A percentile compares a stretch with the other conserved stretches of the same genome.
These are phyloP conservation scores for Steinernema carpocapsae DNA, from an alignment of 2,888 invertebrate species.

Conservation along the genomic window DNA sequence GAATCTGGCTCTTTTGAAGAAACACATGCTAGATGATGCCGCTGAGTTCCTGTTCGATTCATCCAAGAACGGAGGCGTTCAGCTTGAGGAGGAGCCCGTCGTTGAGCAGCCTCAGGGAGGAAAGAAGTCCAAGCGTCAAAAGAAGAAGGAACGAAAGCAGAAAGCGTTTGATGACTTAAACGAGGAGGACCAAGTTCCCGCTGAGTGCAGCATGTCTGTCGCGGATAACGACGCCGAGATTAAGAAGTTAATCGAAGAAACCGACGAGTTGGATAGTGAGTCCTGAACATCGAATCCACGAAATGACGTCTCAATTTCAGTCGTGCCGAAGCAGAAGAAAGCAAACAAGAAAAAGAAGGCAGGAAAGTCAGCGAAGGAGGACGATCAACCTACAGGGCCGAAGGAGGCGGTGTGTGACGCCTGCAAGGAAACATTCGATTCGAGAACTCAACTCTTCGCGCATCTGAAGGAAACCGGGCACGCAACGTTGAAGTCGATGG, in stretches of 20 bases:
- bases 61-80: background rate
- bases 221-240: background rate
- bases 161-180: constrained; percentile 31
- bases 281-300: background rate
- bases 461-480: constrained; percentile 72
- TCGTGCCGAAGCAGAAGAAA: constrained; percentile 20
- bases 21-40: constrained; percentile 70
- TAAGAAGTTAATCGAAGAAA: background rate
- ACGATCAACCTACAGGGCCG: constrained; percentile 21
- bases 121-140: constrained; percentile 42
- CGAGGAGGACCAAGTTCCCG: constrained; percentile 36
- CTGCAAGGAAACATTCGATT: constrained; percentile 70
- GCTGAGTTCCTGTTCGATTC: constrained; percentile 49
- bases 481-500: constrained; percentile 63
- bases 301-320: background rate
- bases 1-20: constrained; percentile 69
- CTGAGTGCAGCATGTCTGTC: constrained; percentile 20
- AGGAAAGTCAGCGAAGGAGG: constrained; percentile 21
- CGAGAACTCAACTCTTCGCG: constrained; percentile 71
- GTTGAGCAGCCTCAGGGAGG: constrained; percentile 29
- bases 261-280: background rate
- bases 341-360: constrained; percentile 38
- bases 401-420: constrained; percentile 64
- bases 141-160: constrained; percentile 38
- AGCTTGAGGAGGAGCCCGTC: constrained; percentile 30